Conservation (phyloP, 2,113 vertebrate genomes). For the Craseonycteris thonglongyai region DNA sequence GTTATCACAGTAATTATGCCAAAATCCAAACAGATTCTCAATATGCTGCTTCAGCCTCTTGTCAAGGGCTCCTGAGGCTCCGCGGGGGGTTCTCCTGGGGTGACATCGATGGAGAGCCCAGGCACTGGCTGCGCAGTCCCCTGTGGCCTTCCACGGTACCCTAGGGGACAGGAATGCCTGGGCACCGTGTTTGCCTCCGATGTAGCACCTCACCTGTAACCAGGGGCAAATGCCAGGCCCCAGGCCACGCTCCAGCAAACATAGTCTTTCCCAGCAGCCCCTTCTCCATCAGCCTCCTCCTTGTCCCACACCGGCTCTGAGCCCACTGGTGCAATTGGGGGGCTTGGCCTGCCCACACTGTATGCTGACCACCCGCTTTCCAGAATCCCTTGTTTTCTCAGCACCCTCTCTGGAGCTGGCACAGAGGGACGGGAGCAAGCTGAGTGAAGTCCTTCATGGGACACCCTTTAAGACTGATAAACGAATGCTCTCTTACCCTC, state of each 20-base stretch:
- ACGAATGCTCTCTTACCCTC: not conserved
- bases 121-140: not conserved
- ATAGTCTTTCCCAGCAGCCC: not conserved
- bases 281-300: not conserved
- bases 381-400: not conserved
- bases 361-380: not conserved
- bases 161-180: not conserved
- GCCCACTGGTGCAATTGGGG: not conserved
- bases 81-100: not conserved
- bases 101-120: not conserved
- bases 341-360: not conserved
- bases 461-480: not conserved
- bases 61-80: not conserved
- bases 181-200: not conserved
- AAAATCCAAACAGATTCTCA: slow-evolving; percentile 30
- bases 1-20: not conserved
- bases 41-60: not conserved
- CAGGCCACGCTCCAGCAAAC: too few species aligned
- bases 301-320: not conserved
- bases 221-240: not conserved
- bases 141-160: not conserved
- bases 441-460: not conserved
- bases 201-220: not conserved
- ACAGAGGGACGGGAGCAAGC: not conserved
- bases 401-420: not conserved